Base-by-base conservation (phyloP, 2,888 invertebrate species). In the Hoplodrina blanda region DNA sequence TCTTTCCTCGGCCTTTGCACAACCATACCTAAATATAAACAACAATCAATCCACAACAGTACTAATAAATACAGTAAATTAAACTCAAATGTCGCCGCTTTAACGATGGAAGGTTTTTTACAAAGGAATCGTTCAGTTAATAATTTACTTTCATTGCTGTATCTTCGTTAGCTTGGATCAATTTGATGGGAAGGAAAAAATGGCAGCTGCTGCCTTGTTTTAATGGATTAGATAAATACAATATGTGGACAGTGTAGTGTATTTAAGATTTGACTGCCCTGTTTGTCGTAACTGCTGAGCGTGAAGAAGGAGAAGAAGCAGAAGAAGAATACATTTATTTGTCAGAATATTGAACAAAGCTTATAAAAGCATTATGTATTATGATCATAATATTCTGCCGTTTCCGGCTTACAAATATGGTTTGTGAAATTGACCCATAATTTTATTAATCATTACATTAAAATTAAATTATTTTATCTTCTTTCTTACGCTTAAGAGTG, bases 61-160 rank as follows among this genome's bases (percentile, higher is more conserved):
- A 65, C 54, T 69, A 78, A 80, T 67, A 67, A 78, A 78, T 67
- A 62, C 82, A 69, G 50, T 73, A 55, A 68, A 77, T 69, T 69
- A 52, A 65, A 78, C 50, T 33, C 63, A 66, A 82, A 69, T 69
- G 73, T 55, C 20, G 15, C 77, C 61, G 72, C 54, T 67, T 73
- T 73, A 68, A 65, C 64, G 64, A 74, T n/a, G 7, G 19, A 15
- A 25, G 0, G n/a, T 30, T 80, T 82, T 80, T 79, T 82, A 67
- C 66, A 56, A 61, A 17, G 53, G 13, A 44, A 30, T 30, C 37
- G 19, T 25, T 64, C 41, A 0, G 50, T 67, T 49, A 44, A 68
- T 69, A 77, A 76, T 69, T 76, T 62, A 65, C 59, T 71, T 77
- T 56, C 62, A 41, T 54, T 50, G 49, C 15, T 10, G 74, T 49